These are phyloP conservation scores for Nowickia ferox DNA, from an alignment of 2,888 invertebrate species.

Conservation along the genomic window DNA sequence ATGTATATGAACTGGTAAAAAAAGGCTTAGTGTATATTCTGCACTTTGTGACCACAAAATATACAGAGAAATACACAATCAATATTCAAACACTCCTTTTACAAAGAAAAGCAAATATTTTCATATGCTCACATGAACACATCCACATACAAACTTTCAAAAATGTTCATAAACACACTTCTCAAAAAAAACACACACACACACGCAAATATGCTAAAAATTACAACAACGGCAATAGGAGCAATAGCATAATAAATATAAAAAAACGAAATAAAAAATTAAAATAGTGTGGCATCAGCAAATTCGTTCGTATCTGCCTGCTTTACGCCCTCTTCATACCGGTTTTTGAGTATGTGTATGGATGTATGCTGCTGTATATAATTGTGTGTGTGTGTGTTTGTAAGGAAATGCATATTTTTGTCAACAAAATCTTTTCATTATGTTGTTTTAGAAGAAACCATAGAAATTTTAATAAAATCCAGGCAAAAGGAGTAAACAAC, in stretches of 20 bases:
- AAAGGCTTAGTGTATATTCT: neutral
- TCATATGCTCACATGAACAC: conserved; percentile 20
- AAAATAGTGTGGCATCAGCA: conserved; percentile 36
- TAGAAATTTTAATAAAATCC: conserved; percentile 62
- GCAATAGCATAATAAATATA: neutral
- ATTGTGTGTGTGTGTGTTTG: neutral
- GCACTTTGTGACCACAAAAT: conserved; percentile 55
- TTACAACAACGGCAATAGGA: conserved; percentile 3
- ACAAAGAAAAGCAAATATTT: conserved; percentile 42
- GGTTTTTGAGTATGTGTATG: neutral
- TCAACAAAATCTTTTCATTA: conserved; percentile 4
- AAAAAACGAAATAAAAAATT: conserved; percentile 27
- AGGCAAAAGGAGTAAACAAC: conserved; percentile 33
- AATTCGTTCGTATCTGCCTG: neutral
- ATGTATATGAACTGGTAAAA: neutral
- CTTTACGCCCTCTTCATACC: neutral
- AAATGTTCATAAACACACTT: neutral
- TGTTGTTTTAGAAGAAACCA: conserved; percentile 57
- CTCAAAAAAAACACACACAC: neutral
- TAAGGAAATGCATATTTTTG: conserved; percentile 1
- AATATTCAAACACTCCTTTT: conserved; percentile 66
- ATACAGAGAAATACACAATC: conserved; percentile 45
- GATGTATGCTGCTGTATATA: neutral
- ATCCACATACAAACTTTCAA: neutral
- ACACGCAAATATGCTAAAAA: neutral